These are phyloP conservation scores for Tympanuchus pallidicinctus DNA, from an alignment of 2,113 vertebrate species.

Conservation along the genomic window DNA sequence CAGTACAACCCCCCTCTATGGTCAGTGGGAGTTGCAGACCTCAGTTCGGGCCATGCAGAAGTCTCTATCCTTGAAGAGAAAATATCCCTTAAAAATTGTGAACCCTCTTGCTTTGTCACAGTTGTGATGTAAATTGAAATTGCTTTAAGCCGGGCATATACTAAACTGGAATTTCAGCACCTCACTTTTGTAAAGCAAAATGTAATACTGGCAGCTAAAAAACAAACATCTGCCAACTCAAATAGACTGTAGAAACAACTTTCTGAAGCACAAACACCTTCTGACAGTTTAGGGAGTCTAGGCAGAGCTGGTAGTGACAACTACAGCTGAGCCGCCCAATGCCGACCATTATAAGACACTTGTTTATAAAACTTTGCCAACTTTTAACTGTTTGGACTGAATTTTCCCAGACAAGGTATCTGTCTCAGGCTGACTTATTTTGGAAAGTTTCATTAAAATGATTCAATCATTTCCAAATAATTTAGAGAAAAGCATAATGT, in stretches of 20 bases:
- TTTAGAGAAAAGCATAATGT: constrained; percentile 10
- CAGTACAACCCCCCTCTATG: not conserved
- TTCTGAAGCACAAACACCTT: constrained; percentile 60
- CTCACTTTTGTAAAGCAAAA: constrained; percentile 60
- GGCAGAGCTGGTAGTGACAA: constrained; percentile 23
- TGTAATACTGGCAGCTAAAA: constrained; percentile 57
- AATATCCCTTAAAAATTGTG: not conserved
- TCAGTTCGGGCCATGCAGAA: not conserved
- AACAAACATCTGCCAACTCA: constrained; percentile 67
- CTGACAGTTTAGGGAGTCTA: constrained; percentile 51
- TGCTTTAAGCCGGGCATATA: constrained; percentile 24
- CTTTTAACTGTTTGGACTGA: constrained; percentile 24
- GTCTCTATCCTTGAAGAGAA: not conserved
- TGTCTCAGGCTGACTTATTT: constrained; percentile 42
- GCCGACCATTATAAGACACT: constrained; percentile 4
- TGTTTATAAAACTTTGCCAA: constrained; percentile 37
- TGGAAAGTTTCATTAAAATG: constrained; percentile 23
- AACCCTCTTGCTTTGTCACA: not conserved
- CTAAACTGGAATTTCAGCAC: constrained; percentile 55
- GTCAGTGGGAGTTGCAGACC: not conserved
- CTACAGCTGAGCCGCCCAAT: not conserved
- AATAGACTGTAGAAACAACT: constrained; percentile 52
- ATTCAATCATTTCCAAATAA: constrained; percentile 9
- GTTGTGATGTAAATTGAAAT: constrained; percentile 19
- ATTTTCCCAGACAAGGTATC: constrained; percentile 50